Evolutionary conservation across 2,113 vertebrate species (phyloP).

Genomic region (Tauraco erythrolophus): DNA sequence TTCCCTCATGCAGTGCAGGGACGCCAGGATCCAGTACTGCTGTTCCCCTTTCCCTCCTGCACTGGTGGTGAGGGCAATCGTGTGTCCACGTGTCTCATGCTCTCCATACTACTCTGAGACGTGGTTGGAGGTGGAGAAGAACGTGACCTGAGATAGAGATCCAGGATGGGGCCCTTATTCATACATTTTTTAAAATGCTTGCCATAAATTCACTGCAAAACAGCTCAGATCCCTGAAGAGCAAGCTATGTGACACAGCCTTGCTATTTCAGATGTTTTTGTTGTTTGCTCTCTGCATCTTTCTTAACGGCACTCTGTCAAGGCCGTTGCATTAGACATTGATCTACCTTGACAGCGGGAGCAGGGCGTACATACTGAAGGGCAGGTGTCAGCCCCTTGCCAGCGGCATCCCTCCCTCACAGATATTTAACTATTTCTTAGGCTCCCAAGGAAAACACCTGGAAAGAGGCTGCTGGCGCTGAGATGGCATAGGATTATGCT

Average conservation of each 20-base stretch:
- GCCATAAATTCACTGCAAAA: background rate
- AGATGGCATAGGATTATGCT: background rate
- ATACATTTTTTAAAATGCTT: background rate
- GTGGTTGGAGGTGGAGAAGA: rapidly evolving
- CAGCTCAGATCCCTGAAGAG: background rate
- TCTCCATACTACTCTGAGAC: background rate
- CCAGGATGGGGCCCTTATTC: background rate
- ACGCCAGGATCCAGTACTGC: background rate
- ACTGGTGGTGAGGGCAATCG: rapidly evolving
- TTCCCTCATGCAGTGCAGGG: background rate
- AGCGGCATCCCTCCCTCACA: background rate
- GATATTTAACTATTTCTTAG: background rate
- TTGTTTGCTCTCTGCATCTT: conserved; percentile 9
- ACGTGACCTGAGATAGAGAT: background rate
- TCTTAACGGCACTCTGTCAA: background rate
- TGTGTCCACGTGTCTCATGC: rapidly evolving
- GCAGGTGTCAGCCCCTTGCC: background rate
- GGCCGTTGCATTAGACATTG: background rate
- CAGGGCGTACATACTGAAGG: background rate
- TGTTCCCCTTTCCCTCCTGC: rapidly evolving
- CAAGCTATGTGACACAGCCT: background rate
- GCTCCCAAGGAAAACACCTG: background rate
- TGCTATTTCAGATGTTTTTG: conserved; percentile 6
- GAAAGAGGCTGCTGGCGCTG: background rate
- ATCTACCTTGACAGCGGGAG: conserved; percentile 23